Conservation (phyloP, 2,113 vertebrate species). For the Dendrocopos noguchii region DNA sequence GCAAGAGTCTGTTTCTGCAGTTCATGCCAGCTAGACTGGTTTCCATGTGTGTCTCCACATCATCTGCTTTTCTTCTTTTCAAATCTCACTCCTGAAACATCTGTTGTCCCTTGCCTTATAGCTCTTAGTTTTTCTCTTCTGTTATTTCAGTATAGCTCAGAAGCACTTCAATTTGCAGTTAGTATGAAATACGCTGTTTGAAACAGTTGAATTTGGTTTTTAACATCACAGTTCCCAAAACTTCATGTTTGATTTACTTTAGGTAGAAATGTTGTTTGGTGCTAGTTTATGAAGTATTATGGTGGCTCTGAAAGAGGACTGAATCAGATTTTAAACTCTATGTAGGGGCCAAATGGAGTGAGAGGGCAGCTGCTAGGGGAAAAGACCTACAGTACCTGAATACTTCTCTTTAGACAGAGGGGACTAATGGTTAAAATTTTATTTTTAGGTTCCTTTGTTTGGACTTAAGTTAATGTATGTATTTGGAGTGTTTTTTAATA, state of each 20-base stretch:
- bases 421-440: background rate
- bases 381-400: background rate
- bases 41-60: conserved; percentile 51
- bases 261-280: background rate
- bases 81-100: conserved; percentile 41
- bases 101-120: conserved; percentile 45
- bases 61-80: conserved; percentile 51
- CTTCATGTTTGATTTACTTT: conserved; percentile 18
- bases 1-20: conserved; percentile 50
- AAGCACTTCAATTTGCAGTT: background rate
- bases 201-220: background rate
- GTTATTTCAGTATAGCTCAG: conserved; percentile 12
- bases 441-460: background rate
- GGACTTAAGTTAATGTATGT: background rate
- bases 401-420: background rate
- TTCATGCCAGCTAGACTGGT: conserved; percentile 51
- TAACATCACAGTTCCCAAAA: background rate
- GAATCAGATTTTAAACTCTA: background rate
- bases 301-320: background rate
- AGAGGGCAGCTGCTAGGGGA: background rate
- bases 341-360: background rate
- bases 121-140: conserved; percentile 6
- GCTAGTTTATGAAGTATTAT: background rate
- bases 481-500: background rate
- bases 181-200: background rate